These are phyloP conservation scores for Ectropis grisescens DNA, from an alignment of 1,140 invertebrate species.

Conservation along the genomic window DNA sequence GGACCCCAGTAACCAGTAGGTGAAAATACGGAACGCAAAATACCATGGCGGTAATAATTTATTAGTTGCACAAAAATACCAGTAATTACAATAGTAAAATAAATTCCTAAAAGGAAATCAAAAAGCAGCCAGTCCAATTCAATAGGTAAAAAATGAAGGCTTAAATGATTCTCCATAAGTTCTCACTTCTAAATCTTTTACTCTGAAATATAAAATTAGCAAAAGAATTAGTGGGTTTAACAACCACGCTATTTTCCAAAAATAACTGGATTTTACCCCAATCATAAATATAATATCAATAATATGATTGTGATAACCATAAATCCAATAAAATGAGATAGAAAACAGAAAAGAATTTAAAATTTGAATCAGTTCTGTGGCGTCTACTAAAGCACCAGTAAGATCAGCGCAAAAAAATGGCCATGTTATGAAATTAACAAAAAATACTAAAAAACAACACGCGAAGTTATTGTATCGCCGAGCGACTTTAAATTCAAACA, in stretches of 20 bases:
- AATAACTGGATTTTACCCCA: conserved; percentile 45
- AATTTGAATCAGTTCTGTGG: conserved; percentile 38
- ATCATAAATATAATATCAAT: conserved; percentile 59
- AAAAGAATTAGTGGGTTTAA: conserved; percentile 31
- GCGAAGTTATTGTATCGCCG: conserved; percentile 19
- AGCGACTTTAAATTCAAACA: conserved; percentile 16
- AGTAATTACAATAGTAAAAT: conserved; percentile 26
- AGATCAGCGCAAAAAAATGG: conserved; percentile 47
- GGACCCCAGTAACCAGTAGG: conserved; percentile 40
- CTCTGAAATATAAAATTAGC: conserved; percentile 23
- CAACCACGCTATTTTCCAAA: conserved; percentile 47
- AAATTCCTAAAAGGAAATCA: conserved; percentile 25
- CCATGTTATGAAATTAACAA: conserved; percentile 22
- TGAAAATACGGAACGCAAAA: conserved; percentile 18
- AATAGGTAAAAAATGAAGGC: too few relatives aligned
- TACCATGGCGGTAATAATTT: conserved; percentile 13
- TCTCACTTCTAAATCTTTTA: conserved; percentile 10
- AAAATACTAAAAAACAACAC: conserved; percentile 15
- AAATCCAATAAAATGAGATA: conserved; percentile 44
- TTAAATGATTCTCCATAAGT: too few relatives aligned
- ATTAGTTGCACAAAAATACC: conserved; percentile 25
- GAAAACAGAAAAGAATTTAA: conserved; percentile 38
- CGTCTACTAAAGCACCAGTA: conserved; percentile 27
- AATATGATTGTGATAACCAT: conserved; percentile 42
- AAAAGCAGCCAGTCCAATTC: conserved; percentile 22